Evolutionary conservation across 1,140 invertebrate genomes (phyloP).

Genomic region (Drosophila simulans): DNA sequence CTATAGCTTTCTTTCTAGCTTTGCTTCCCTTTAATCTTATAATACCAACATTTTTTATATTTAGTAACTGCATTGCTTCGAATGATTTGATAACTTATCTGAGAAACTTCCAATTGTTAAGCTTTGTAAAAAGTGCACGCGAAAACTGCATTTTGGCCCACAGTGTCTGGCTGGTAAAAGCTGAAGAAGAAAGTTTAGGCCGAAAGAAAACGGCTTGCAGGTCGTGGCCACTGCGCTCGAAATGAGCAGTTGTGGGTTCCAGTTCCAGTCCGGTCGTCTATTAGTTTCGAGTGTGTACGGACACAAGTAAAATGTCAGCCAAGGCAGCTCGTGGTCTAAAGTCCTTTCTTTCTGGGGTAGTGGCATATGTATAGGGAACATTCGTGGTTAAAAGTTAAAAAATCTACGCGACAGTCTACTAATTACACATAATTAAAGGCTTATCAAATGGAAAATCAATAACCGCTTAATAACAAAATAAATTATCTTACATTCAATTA

Average conservation of each 20-base stretch:
- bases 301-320: slow-evolving; percentile 35
- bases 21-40: no score
- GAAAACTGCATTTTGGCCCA: slow-evolving; percentile 4
- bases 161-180: slow-evolving; percentile 19
- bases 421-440: not conserved
- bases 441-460: not conserved
- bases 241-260: slow-evolving; percentile 34
- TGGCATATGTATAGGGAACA: not conserved
- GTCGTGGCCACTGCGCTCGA: slow-evolving; percentile 20
- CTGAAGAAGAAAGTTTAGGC: slow-evolving; percentile 26
- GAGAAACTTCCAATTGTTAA: no score
- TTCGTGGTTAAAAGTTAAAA: not conserved
- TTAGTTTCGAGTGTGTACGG: slow-evolving; percentile 41
- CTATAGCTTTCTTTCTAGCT: no score
- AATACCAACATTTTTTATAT: no score
- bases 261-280: slow-evolving; percentile 42
- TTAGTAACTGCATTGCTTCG: no score
- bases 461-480: not conserved
- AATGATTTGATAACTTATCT: no score
- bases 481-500: not conserved
- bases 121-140: not conserved
- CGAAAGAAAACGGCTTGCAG: slow-evolving; percentile 32
- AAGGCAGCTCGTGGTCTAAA: not conserved
- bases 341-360: not conserved
- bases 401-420: no score